A percentile compares a stretch with the other conserved stretches of the same genome.
Evolutionary conservation across 2,113 vertebrate species (phyloP).

Genomic region (Helogale parvula): DNA sequence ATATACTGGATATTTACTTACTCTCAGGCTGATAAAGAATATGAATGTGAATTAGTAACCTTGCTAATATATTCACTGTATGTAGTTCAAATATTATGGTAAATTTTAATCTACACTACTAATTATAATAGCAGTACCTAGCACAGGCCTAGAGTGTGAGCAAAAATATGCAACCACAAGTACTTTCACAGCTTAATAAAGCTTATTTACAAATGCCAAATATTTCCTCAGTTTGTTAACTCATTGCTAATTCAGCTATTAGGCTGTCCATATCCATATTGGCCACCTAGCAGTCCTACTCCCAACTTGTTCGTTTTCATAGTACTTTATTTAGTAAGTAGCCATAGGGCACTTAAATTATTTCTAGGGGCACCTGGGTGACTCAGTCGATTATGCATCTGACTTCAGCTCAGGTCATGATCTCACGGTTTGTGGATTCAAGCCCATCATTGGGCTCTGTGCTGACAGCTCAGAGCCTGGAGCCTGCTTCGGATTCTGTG

Average conservation of each 20-base stretch:
- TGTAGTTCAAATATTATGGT: neutral
- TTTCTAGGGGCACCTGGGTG: neutral
- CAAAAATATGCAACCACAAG: neutral
- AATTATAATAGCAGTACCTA: neutral
- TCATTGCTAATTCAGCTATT: neutral
- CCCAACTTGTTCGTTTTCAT: neutral
- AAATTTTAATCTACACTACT: neutral
- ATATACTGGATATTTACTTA: neutral
- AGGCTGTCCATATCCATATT: neutral
- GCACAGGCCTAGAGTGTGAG: neutral
- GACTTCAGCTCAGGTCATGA: too few relatives aligned
- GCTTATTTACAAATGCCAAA: slow-evolving; percentile 10
- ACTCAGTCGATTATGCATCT: too few relatives aligned
- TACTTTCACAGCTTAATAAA: slow-evolving; percentile 13
- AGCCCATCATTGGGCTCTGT: too few relatives aligned
- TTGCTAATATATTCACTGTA: neutral
- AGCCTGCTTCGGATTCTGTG: too few relatives aligned
- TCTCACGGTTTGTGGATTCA: too few relatives aligned
- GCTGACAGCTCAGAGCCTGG: too few relatives aligned
- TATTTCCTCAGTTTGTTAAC: slow-evolving; percentile 32
- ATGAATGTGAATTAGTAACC: neutral
- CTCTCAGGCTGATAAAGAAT: neutral
- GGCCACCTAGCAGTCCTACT: neutral
- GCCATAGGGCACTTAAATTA: neutral
- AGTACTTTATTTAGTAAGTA: neutral